phyloP scores from a whole-genome alignment of 2,888 invertebrate species.

The Diaprepes abbreviatus region DNA sequence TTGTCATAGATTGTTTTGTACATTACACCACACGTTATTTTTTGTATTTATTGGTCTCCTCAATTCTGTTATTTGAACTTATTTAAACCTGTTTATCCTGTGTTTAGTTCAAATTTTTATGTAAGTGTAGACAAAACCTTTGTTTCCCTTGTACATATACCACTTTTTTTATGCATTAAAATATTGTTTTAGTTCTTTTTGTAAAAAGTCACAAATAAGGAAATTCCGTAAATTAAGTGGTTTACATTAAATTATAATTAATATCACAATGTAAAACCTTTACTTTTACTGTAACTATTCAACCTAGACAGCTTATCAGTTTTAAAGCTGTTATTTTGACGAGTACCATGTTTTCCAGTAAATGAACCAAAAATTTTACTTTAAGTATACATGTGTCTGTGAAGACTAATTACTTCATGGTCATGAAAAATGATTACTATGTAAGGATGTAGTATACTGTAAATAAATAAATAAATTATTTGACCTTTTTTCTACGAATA shows the following conservation, averaged over 20 bases:
- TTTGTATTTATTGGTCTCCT: too few relatives aligned
- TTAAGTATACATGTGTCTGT: constrained; percentile 33
- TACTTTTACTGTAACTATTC: neutral
- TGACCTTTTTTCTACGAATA: constrained; percentile 53
- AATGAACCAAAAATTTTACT: constrained; percentile 41
- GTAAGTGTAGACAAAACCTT: neutral
- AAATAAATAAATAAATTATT: constrained; percentile 51
- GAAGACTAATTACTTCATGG: constrained; percentile 13
- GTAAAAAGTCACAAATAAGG: neutral
- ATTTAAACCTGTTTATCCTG: neutral
- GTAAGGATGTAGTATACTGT: constrained; percentile 45
- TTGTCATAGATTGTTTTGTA: constrained; percentile 45
- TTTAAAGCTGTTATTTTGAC: neutral
- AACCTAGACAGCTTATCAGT: neutral
- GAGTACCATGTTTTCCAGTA: constrained; percentile 28
- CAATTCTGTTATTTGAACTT: neutral
- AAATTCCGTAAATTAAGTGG: neutral
- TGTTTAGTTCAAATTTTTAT: constrained; percentile 3
- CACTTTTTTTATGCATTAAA: too few relatives aligned
- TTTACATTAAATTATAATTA: neutral
- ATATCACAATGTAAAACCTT: neutral
- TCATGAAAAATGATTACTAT: constrained; percentile 23
- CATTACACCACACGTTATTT: too few relatives aligned
- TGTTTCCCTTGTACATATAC: too few relatives aligned
- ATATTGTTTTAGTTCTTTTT: too few relatives aligned